Percentiles rank a stretch among this genome's conserved stretches.
phyloP scores from a whole-genome alignment of 2,797 vertebrate genomes.

The Diplodus puntazzo region DNA sequence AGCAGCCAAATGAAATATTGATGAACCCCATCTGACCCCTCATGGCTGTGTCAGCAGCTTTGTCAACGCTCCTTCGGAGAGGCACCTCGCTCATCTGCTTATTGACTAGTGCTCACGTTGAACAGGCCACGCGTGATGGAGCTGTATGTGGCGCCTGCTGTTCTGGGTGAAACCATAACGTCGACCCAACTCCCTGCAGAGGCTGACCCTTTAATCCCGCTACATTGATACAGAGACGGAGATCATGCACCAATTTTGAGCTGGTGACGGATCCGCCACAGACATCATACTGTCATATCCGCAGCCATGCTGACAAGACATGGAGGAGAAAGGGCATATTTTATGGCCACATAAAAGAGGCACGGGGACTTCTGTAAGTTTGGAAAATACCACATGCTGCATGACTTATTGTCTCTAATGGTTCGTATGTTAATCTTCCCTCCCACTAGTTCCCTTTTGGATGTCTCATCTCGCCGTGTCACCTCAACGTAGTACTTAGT shows the following conservation, averaged over 20 bases:
- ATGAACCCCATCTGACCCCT: conserved; percentile 72
- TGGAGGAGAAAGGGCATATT: background rate
- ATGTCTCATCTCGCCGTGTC: conserved; percentile 15
- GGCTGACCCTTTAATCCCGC: conserved; percentile 58
- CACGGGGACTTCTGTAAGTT: conserved; percentile 5
- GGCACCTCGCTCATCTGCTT: conserved; percentile 21
- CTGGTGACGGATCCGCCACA: conserved; percentile 11
- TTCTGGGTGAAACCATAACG: conserved; percentile 41
- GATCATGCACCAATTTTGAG: conserved; percentile 44
- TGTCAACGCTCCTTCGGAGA: conserved; percentile 44
- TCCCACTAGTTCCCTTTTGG: conserved; percentile 20
- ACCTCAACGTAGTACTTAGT: conserved; percentile 8
- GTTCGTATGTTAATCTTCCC: conserved; percentile 20
- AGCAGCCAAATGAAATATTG: conserved; percentile 77
- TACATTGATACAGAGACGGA: conserved; percentile 16
- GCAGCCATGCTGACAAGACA: conserved; percentile 9
- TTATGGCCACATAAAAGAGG: conserved; percentile 1
- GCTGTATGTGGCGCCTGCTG: conserved; percentile 45
- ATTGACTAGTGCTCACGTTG: conserved; percentile 34
- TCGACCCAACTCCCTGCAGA: conserved; percentile 39
- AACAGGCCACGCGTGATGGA: conserved; percentile 35
- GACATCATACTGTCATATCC: conserved; percentile 8
- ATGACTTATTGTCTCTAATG: conserved; percentile 30
- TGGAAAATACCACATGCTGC: conserved; percentile 19
- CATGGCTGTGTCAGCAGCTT: conserved; percentile 73